These are phyloP conservation scores for Dufourea novaeangliae DNA, from an alignment of 1,140 invertebrate genomes.

Conservation along the genomic window DNA sequence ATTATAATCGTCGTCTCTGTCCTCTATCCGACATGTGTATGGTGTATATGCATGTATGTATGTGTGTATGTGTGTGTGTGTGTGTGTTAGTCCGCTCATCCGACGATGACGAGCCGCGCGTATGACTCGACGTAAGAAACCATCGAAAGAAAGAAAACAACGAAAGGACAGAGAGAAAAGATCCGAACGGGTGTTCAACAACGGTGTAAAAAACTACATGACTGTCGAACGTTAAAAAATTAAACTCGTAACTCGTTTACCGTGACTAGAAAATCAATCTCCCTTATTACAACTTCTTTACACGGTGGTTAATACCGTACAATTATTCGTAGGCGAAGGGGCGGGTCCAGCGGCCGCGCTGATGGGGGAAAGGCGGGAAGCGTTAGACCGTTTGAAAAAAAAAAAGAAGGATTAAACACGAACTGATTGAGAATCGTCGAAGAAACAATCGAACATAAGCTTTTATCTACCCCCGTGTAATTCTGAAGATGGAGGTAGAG, in stretches of 20 bases:
- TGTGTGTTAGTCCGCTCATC: constrained; percentile 4
- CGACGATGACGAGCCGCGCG: too few relatives aligned
- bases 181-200: constrained; percentile 41
- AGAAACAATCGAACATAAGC: too few relatives aligned
- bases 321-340: constrained; percentile 48
- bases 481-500: too few relatives aligned
- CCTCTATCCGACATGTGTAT: not conserved
- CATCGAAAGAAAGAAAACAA: not conserved
- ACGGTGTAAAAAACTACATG: constrained; percentile 43
- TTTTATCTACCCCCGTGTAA: too few relatives aligned
- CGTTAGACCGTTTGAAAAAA: too few relatives aligned
- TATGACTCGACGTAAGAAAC: not conserved
- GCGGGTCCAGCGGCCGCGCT: not conserved
- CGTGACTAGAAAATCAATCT: constrained; percentile 63
- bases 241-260: constrained; percentile 43
- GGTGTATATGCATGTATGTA: not conserved
- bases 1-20: constrained; percentile 20
- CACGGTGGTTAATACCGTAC: constrained; percentile 35
- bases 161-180: too few relatives aligned
- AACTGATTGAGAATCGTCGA: not conserved
- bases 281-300: too few relatives aligned
- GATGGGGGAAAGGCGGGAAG: not conserved
- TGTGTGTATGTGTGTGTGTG: not conserved
- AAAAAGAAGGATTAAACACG: too few relatives aligned
- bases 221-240: constrained; percentile 20